Base-by-base conservation (phyloP, 2,797 vertebrate species). In the Antennarius maculatus region DNA sequence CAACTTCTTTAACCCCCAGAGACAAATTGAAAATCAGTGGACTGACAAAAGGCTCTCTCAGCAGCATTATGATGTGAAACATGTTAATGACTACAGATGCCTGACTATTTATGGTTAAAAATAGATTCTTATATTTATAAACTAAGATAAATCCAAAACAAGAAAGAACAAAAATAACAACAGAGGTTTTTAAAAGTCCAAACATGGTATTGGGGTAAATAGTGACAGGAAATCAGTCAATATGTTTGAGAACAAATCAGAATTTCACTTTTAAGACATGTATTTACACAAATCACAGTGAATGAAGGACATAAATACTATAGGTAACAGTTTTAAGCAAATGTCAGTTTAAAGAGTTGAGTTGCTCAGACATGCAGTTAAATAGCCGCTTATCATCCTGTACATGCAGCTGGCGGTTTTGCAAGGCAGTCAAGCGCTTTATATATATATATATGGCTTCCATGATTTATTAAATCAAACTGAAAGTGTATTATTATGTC, bases 401-500 rank as follows among this genome's bases (percentile, higher is more conserved):
- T 16, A 41, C 9, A 23, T 50, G 16, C 9, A 39, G 18, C 18
- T 11, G 5, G 51, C 17, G 6, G 54, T 17, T 79, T 76, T 55
- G 52, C 14, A 60, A 67, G 77, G 61, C 55, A 31, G 61, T 66
- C 14, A 27, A 73, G 68, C 37, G 69, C 53, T 51, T 50, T 11
- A 0, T 1, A 54, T 18, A 66, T 77, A 39, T 0, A 4, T 27
- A 51, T 54, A 67, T 17, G 23, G 16, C 29, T 71, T 48, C 5
- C 1, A 17, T 28, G 58, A 23, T 31, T 14, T 18, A 1, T 12
- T 12, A 18, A 37, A 18, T 52, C 1, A 37, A 53, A 51, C 1
- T 0, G 0, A 15, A 0, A 4, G 34, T 18, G 16, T 12, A 12
- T 2, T 15, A 7, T 8, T 11, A 54, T 37, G 61, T 39, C 4